Conservation (phyloP, 2,888 invertebrate species). For the Strigamia maritima region DNA sequence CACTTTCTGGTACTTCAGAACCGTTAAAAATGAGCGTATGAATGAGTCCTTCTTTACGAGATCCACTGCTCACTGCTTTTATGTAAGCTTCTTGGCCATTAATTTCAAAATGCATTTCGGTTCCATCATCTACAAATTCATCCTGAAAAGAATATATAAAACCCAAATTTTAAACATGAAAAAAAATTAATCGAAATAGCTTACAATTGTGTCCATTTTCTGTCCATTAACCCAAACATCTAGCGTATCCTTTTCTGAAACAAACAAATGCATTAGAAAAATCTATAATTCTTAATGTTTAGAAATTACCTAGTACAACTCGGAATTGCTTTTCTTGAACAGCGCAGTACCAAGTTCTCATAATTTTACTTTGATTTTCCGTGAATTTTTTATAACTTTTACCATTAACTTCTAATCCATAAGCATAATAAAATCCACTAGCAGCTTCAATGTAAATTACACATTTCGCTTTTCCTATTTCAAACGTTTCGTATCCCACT, state of each 20-base stretch:
- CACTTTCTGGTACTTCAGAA: constrained; percentile 46
- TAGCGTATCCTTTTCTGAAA: constrained; percentile 69
- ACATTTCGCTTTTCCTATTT: constrained; percentile 61
- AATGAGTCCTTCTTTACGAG: constrained; percentile 61
- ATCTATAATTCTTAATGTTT: constrained; percentile 24
- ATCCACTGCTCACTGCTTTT: constrained; percentile 59
- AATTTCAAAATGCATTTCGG: constrained; percentile 73
- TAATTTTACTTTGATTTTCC: constrained; percentile 71
- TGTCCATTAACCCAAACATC: constrained; percentile 74
- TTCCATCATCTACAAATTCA: constrained; percentile 78
- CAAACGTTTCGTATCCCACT: constrained; percentile 78
- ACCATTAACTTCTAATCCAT: constrained; percentile 76
- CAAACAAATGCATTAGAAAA: background rate
- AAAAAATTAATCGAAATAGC: constrained; percentile 43
- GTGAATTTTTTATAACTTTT: constrained; percentile 74
- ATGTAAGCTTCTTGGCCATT: constrained; percentile 57
- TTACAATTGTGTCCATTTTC: constrained; percentile 64
- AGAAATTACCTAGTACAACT: constrained; percentile 65
- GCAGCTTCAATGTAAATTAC: constrained; percentile 60
- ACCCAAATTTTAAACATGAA: too few species aligned
- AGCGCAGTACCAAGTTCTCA: constrained; percentile 68
- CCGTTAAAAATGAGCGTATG: constrained; percentile 60
- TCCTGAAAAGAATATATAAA: constrained; percentile 58
- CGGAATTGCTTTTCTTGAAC: constrained; percentile 55
- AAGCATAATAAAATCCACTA: constrained; percentile 73